phyloP scores from a whole-genome alignment of 2,888 invertebrate species.

The Ornithoptera priamus region DNA sequence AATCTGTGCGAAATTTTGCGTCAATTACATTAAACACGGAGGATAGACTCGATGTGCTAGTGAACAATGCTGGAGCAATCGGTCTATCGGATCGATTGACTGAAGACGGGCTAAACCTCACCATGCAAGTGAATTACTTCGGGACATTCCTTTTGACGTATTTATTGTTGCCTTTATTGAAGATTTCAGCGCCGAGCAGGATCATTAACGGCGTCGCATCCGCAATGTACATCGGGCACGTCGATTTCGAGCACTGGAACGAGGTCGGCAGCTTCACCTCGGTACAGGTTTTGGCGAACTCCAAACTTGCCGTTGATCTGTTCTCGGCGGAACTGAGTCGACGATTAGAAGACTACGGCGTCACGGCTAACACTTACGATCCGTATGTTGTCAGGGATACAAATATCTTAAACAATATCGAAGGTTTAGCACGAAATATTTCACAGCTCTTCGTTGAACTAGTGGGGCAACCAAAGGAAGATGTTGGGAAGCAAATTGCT shows the following conservation, averaged over 20 bases:
- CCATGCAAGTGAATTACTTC: conserved; percentile 86
- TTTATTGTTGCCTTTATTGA: conserved; percentile 79
- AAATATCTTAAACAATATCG: conserved; percentile 50
- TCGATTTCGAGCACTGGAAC: conserved; percentile 65
- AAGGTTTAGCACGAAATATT: conserved; percentile 42
- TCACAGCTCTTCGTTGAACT: conserved; percentile 50
- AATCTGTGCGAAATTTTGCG: conserved; percentile 78
- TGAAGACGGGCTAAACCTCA: conserved; percentile 82
- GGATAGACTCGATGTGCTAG: conserved; percentile 68
- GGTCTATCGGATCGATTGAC: conserved; percentile 70
- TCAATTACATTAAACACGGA: conserved; percentile 62
- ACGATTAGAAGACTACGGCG: conserved; percentile 75
- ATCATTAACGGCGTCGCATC: conserved; percentile 83
- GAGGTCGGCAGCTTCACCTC: conserved; percentile 55
- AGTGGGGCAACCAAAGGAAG: conserved; percentile 59
- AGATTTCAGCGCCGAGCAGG: conserved; percentile 78
- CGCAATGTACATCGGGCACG: conserved; percentile 74
- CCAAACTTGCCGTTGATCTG: conserved; percentile 82
- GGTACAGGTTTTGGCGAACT: conserved; percentile 53
- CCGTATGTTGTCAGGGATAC: conserved; percentile 64
- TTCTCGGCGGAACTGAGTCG: conserved; percentile 81
- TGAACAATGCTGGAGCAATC: conserved; percentile 81
- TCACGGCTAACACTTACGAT: conserved; percentile 84
- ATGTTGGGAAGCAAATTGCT: conserved; percentile 58
- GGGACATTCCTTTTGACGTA: conserved; percentile 86